Conservation (phyloP, 2,888 invertebrate genomes). For the Erynnis tages region DNA sequence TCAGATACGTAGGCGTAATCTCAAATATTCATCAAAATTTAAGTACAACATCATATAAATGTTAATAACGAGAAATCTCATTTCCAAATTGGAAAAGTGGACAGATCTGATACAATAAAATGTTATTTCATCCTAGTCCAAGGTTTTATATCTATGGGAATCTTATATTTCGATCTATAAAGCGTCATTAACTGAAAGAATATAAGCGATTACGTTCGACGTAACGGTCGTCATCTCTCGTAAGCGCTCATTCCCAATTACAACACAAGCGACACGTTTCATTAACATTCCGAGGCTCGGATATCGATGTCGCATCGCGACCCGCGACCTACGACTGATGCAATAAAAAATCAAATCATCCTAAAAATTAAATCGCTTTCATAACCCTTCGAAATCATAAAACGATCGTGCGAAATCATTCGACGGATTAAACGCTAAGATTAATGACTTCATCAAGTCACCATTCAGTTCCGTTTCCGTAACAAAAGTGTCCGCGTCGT, state of each 20-base stretch:
- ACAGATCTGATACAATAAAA: conserved; percentile 29
- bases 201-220: conserved; percentile 23
- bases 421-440: conserved; percentile 22
- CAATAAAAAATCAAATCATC: conserved; percentile 20
- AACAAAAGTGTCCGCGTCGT: conserved; percentile 30
- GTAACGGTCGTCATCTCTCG: conserved; percentile 29
- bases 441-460: conserved; percentile 33
- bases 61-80: conserved; percentile 23
- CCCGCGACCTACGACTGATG: conserved; percentile 7
- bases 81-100: conserved; percentile 23
- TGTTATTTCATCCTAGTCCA: conserved; percentile 23
- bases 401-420: conserved; percentile 26
- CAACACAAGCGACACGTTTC: conserved; percentile 27
- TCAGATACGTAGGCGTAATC: conserved; percentile 25
- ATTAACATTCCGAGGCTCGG: conserved; percentile 31
- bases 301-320: conserved; percentile 19
- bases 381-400: conserved; percentile 14
- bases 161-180: conserved; percentile 28
- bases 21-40: conserved; percentile 28
- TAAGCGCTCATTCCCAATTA: conserved; percentile 33
- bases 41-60: conserved; percentile 24
- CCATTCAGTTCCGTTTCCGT: conserved; percentile 31
- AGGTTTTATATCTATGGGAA: conserved; percentile 20
- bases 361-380: conserved; percentile 18
- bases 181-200: conserved; percentile 30